phyloP scores from a whole-genome alignment of 2,113 vertebrate species.

The Opisthocomus hoazin region DNA sequence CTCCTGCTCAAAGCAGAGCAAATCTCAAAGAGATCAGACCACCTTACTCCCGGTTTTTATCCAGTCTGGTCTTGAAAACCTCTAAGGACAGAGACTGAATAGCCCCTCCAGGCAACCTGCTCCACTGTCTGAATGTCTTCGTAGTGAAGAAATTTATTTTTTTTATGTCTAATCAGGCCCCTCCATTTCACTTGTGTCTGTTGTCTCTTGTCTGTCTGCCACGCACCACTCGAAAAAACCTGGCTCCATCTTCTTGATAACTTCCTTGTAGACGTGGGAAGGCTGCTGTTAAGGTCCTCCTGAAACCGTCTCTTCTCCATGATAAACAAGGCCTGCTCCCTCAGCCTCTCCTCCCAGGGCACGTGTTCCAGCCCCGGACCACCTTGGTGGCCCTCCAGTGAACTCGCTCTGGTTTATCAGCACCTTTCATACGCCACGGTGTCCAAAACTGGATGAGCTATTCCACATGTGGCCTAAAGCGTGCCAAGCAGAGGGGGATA shows the following conservation, averaged over 20 bases:
- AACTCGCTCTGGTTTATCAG: not conserved
- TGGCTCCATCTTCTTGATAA: not conserved
- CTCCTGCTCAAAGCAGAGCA: not conserved
- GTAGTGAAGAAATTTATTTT: not conserved
- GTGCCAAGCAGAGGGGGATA: not conserved
- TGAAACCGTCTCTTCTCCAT: not conserved
- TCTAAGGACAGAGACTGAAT: not conserved
- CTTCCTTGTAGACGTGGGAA: not conserved
- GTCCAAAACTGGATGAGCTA: not conserved
- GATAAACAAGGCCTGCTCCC: not conserved
- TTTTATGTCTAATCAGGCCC: not conserved
- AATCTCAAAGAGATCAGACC: not conserved
- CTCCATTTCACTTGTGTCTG: not conserved
- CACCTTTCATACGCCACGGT: not conserved
- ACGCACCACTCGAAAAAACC: not conserved
- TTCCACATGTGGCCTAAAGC: not conserved
- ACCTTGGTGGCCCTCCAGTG: not conserved
- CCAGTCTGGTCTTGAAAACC: not conserved
- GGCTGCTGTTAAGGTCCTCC: not conserved
- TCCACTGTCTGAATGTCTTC: not conserved
- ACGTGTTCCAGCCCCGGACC: not conserved
- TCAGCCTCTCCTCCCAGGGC: not conserved
- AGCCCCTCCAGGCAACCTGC: not conserved
- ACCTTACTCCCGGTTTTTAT: not conserved
- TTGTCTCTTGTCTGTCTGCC: not conserved